A percentile compares a stretch with the other conserved stretches of the same genome.
Evolutionary conservation across 2,888 invertebrate species (phyloP).

Genomic region (Stenchaetothrips biformis): DNA sequence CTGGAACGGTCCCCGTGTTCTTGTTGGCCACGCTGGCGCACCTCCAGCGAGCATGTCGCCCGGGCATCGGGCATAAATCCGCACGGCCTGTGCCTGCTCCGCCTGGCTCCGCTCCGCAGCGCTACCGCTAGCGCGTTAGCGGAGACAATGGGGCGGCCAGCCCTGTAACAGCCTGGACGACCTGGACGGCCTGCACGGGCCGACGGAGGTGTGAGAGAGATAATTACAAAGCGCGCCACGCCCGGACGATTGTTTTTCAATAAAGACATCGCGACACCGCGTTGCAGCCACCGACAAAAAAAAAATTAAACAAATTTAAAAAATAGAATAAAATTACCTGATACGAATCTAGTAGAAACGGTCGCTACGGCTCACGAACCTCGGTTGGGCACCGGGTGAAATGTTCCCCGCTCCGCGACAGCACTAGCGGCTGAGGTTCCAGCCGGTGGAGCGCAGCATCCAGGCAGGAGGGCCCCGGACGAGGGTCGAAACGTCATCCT

Average conservation of each 20-base stretch:
- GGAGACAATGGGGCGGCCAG: neutral
- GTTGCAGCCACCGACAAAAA: neutral
- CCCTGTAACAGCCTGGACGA: too few relatives aligned
- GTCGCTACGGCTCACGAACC: too few relatives aligned
- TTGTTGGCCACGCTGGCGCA: slow-evolving; percentile 2
- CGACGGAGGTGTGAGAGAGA: neutral
- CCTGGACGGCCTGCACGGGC: too few relatives aligned
- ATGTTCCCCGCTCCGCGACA: too few relatives aligned
- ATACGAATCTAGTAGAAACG: too few relatives aligned
- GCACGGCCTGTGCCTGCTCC: neutral
- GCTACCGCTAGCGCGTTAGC: neutral
- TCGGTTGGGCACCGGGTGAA: too few relatives aligned
- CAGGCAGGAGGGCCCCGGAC: neutral
- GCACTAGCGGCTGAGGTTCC: too few relatives aligned
- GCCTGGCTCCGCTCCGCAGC: neutral
- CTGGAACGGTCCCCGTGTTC: neutral
- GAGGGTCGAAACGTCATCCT: neutral
- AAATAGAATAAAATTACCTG: too few relatives aligned
- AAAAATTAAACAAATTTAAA: too few relatives aligned
- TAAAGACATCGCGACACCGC: neutral
- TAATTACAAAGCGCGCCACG: neutral
- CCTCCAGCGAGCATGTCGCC: slow-evolving; percentile 16
- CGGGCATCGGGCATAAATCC: neutral
- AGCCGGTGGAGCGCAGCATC: too few relatives aligned
- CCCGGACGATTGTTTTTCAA: neutral